Conservation (phyloP, 2,797 vertebrate species). For the Scarus forsteni region DNA sequence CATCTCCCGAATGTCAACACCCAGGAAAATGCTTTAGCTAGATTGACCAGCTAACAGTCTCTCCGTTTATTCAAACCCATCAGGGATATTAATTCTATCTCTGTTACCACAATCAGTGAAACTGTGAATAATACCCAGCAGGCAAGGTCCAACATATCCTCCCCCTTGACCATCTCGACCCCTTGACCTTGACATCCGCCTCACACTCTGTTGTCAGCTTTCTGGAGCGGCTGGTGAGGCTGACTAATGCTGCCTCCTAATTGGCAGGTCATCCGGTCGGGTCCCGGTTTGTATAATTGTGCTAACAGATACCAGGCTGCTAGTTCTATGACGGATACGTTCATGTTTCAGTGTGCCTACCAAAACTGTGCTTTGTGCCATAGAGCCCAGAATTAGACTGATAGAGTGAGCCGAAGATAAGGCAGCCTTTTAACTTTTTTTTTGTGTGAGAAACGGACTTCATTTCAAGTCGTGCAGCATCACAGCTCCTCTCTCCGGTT, state of each 20-base stretch:
- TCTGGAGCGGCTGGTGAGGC: conserved; percentile 23
- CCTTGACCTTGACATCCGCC: conserved; percentile 5
- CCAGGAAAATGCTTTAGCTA: no score
- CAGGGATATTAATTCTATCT: neutral
- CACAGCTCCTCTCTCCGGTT: conserved; percentile 46
- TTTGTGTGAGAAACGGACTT: conserved; percentile 13
- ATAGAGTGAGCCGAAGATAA: conserved; percentile 17
- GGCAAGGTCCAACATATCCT: conserved; percentile 36
- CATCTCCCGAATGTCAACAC: no score
- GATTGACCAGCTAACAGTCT: no score
- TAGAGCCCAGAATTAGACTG: neutral
- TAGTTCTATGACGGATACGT: conserved; percentile 32
- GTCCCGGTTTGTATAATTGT: conserved; percentile 31
- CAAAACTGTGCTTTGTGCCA: conserved; percentile 13
- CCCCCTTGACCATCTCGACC: neutral
- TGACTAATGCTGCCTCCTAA: conserved; percentile 36
- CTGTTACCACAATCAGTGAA: neutral
- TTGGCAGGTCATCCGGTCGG: conserved; percentile 34
- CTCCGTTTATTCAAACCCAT: no score
- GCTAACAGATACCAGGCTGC: conserved; percentile 12
- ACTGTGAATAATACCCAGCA: conserved; percentile 15
- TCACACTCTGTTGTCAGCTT: conserved; percentile 44
- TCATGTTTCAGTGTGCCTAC: conserved; percentile 2
- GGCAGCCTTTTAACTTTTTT: conserved; percentile 26
- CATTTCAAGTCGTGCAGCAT: conserved; percentile 37